These are phyloP conservation scores for Acleris laterana DNA, from an alignment of 2,888 invertebrate genomes.

Conservation along the genomic window DNA sequence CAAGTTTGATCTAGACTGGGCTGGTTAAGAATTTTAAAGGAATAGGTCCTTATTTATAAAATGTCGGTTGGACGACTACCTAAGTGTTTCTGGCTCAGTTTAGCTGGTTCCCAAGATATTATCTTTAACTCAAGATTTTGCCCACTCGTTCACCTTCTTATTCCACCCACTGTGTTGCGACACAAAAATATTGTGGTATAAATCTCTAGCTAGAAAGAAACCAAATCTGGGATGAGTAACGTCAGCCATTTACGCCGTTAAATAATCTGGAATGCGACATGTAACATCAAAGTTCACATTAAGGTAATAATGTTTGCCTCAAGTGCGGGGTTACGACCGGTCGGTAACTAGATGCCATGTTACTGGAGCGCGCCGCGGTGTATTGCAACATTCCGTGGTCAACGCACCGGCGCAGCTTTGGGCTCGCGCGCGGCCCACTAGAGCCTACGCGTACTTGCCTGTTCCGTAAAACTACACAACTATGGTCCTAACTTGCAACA, in stretches of 20 bases:
- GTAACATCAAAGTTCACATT: conserved; percentile 20
- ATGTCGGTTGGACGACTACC: too few species aligned
- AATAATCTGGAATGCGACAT: conserved; percentile 8
- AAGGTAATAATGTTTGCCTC: conserved; percentile 13
- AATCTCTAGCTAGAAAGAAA: too few species aligned
- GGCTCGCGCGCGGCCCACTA: conserved; percentile 11
- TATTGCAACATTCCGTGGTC: conserved; percentile 49
- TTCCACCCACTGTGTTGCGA: neutral
- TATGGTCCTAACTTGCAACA: too few species aligned
- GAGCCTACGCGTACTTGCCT: too few species aligned
- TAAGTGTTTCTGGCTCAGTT: too few species aligned
- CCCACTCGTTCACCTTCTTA: neutral
- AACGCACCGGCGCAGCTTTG: conserved; percentile 25
- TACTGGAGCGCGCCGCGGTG: conserved; percentile 43
- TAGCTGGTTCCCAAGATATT: too few species aligned
- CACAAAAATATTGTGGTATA: too few species aligned
- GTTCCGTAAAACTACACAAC: too few species aligned
- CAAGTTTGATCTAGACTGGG: too few species aligned
- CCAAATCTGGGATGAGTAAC: neutral
- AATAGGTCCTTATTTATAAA: too few species aligned
- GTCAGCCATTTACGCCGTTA: neutral
- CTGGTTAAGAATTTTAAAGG: too few species aligned
- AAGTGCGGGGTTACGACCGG: conserved; percentile 40
- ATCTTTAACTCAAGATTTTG: too few species aligned
- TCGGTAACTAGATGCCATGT: conserved; percentile 48